These are phyloP conservation scores for Octomys mimax DNA, from an alignment of 2,797 vertebrate genomes.

Conservation along the genomic window DNA sequence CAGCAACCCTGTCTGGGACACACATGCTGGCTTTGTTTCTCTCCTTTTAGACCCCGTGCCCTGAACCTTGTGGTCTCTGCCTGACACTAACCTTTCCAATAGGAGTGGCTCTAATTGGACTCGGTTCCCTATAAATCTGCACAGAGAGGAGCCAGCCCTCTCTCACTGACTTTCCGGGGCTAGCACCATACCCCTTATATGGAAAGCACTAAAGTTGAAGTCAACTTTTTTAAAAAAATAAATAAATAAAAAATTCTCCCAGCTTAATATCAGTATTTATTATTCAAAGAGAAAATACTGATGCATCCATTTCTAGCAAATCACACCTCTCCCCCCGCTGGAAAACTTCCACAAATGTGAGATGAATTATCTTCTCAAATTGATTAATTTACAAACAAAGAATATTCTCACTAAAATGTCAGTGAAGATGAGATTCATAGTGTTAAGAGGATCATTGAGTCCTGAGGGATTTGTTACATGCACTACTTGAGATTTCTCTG, in stretches of 20 bases:
- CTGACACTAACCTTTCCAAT: neutral
- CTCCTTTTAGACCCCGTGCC: neutral
- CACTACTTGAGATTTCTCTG: neutral
- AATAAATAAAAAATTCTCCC: no score
- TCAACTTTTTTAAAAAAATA: no score
- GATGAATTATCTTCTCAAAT: neutral
- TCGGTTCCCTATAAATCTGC: neutral
- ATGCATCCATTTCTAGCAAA: neutral
- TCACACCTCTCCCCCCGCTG: neutral
- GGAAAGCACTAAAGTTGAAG: neutral
- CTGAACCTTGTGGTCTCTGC: neutral
- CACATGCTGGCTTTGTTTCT: neutral
- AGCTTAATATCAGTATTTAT: neutral
- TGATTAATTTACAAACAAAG: neutral
- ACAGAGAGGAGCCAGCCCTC: neutral
- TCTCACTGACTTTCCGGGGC: neutral
- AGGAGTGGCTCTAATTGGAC: neutral
- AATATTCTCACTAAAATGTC: conserved; percentile 20
- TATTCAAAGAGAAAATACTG: neutral
- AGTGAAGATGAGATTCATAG: neutral
- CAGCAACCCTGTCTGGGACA: neutral
- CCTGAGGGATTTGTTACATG: neutral
- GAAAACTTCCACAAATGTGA: conserved; percentile 40
- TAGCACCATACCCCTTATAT: neutral
- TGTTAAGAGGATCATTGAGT: neutral